These are phyloP conservation scores for Heliconius erato DNA, from an alignment of 2,888 invertebrate species.

Conservation along the genomic window DNA sequence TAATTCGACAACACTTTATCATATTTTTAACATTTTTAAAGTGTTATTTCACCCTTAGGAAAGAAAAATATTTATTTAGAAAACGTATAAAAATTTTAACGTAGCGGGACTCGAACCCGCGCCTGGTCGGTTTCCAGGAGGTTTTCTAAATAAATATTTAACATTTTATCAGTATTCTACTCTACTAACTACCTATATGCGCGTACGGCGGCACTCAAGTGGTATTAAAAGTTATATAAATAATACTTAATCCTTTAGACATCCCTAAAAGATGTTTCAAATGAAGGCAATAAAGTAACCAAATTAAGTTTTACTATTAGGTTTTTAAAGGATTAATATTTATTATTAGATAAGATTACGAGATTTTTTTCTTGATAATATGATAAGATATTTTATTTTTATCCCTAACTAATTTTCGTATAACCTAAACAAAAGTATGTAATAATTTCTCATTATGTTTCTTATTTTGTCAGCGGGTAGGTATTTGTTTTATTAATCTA, in stretches of 20 bases:
- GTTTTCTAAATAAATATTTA: too few relatives aligned
- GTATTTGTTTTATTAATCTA: too few relatives aligned
- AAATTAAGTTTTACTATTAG: neutral
- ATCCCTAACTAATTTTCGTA: neutral
- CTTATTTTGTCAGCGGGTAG: too few relatives aligned
- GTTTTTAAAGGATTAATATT: constrained; percentile 7
- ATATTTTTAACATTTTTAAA: too few relatives aligned
- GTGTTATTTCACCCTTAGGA: too few relatives aligned
- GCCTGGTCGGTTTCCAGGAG: too few relatives aligned
- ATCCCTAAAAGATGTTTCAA: neutral
- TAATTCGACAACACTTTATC: too few relatives aligned
- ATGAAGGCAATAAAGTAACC: neutral
- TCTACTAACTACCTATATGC: neutral
- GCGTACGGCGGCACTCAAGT: constrained; percentile 7
- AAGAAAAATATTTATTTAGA: too few relatives aligned
- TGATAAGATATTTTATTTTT: neutral
- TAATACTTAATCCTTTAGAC: constrained; percentile 3
- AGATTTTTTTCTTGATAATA: neutral
- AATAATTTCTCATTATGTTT: neutral
- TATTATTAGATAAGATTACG: neutral
- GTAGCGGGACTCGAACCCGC: too few relatives aligned
- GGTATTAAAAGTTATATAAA: constrained; percentile 2
- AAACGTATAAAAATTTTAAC: too few relatives aligned
- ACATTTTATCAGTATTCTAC: too few relatives aligned
- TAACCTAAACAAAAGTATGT: neutral